Base-by-base conservation (phyloP, 2,113 vertebrate genomes). In the Micronisus gabar region DNA sequence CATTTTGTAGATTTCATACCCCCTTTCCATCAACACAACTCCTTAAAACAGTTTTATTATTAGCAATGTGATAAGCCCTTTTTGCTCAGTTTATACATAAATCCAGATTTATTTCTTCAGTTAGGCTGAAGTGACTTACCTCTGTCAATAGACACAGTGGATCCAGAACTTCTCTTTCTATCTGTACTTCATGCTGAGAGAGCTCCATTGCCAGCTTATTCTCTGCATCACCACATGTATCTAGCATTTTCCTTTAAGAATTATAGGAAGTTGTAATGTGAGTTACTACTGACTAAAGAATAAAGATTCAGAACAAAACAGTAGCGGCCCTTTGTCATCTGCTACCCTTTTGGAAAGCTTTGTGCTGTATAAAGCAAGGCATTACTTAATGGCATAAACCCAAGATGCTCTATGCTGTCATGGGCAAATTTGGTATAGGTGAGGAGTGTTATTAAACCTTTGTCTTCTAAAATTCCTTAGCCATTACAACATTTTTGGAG, bases 81-180 rank as follows among this genome's bases (percentile, higher is more conserved):
- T 59, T 19, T 47, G 12, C 40, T 62, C 45, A 15, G 20, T 41
- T 76, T 17, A 25, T 15, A 17, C 38, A 38, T 11, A 76, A 81
- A 10, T 17, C 25, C 23, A 38, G 19, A 34, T 2, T 23, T 53
- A 40, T 10, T 83, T 36, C 62, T 25, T 41, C 58, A 29, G 48
- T 1, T 72, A 48, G 71, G 83, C 59, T 48, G 36, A 32, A 30
- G 47, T 18, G 25, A 52, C 97, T 86, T 95, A 99, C 99, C 99
- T 99, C 99, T 15, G 99, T 99, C 26, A 99, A 97, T 50, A 98
- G 96, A 59, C 96, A 99, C 59, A 99, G 97, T 1, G 99, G 99
- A 71, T 99, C 99, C 87, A 99, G 86, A n/a, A 99, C 98, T 26
- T 99, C 99, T 79, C 98, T 99, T 95, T 99, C 99, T 6, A 99